Evolutionary conservation across 1,140 invertebrate species (phyloP).

Genomic region (Drosophila jambulina): DNA sequence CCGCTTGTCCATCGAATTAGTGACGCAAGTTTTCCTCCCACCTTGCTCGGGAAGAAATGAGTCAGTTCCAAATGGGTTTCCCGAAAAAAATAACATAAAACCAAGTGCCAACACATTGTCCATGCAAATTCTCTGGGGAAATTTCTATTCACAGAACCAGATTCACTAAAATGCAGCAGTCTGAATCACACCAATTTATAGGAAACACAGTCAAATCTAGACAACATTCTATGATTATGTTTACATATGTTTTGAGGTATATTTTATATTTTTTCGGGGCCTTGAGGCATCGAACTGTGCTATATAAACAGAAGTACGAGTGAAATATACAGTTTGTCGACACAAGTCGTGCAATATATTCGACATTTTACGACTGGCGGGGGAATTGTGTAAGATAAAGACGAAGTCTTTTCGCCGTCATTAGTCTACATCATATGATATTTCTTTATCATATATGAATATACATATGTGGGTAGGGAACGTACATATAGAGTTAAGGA

Average conservation of each 20-base stretch:
- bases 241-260: slow-evolving; percentile 57
- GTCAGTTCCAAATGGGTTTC: slow-evolving; percentile 52
- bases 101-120: slow-evolving; percentile 26
- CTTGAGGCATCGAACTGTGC: slow-evolving; percentile 65
- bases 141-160: slow-evolving; percentile 24
- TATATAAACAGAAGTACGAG: slow-evolving; percentile 26
- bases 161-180: slow-evolving; percentile 19
- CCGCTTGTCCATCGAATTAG: slow-evolving; percentile 57
- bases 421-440: slow-evolving; percentile 49
- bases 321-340: slow-evolving; percentile 29
- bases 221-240: slow-evolving; percentile 36
- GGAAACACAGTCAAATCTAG: slow-evolving; percentile 22
- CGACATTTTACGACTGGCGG: slow-evolving; percentile 59
- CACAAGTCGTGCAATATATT: slow-evolving; percentile 65
- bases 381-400: slow-evolving; percentile 69
- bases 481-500: background rate
- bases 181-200: slow-evolving; percentile 53
- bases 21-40: slow-evolving; percentile 61
- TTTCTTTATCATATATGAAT: slow-evolving; percentile 42
- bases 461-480: background rate
- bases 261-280: slow-evolving; percentile 28
- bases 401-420: slow-evolving; percentile 42
- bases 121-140: slow-evolving; percentile 4
- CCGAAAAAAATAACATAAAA: slow-evolving; percentile 18
- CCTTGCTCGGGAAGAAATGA: slow-evolving; percentile 21